phyloP scores from a whole-genome alignment of 2,113 vertebrate species.

The Pitta sordida region DNA sequence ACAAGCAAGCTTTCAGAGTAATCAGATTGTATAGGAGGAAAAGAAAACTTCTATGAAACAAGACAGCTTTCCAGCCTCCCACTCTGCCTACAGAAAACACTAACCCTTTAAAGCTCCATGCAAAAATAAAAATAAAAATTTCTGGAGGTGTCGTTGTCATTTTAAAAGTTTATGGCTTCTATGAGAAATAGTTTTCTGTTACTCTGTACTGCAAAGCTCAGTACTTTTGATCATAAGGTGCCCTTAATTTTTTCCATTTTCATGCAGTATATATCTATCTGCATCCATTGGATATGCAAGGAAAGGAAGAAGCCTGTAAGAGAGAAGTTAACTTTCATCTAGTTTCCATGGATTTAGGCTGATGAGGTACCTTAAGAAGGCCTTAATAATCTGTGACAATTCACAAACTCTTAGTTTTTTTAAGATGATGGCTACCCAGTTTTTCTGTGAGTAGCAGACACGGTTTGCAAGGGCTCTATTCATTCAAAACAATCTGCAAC shows the following conservation, averaged over 20 bases:
- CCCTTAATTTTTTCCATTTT: not conserved
- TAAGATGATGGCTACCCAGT: not conserved
- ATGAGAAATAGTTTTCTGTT: not conserved
- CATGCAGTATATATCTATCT: accelerated
- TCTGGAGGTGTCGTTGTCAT: not conserved
- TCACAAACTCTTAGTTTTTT: slow-evolving; percentile 5
- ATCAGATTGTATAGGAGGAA: not conserved
- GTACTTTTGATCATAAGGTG: not conserved
- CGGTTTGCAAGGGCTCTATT: slow-evolving; percentile 63
- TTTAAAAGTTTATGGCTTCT: not conserved
- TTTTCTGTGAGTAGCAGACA: slow-evolving; percentile 19
- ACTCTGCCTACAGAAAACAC: not conserved
- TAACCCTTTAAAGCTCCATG: not conserved
- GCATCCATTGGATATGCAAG: not conserved
- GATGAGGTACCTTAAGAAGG: not conserved
- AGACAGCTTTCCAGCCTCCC: not conserved
- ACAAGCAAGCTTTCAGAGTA: not conserved
- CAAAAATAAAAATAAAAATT: slow-evolving; percentile 13
- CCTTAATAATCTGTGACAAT: not conserved
- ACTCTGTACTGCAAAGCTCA: not conserved
- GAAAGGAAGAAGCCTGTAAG: not conserved
- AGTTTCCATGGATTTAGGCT: not conserved
- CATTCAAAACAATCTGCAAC: slow-evolving; percentile 65
- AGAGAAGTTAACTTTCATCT: not conserved
- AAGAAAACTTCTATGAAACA: not conserved